Conservation (phyloP, 2,113 vertebrate genomes). For the Recurvirostra avosetta region DNA sequence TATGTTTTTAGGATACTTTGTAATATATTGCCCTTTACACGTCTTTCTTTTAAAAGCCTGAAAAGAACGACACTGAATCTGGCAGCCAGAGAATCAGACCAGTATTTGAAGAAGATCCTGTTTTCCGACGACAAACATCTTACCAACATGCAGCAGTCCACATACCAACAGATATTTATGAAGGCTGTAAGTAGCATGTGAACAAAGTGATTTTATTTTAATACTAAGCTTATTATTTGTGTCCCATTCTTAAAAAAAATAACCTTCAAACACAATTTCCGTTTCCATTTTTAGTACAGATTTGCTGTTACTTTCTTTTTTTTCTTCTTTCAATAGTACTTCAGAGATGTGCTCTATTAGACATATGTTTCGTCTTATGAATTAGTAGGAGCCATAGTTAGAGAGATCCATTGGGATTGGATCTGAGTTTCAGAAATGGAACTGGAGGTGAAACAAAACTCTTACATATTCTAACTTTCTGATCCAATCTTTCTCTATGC, state of each 20-base stretch:
- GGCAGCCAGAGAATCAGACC: constrained; percentile 88
- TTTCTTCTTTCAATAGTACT: neutral
- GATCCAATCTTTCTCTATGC: neutral
- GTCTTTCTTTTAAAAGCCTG: constrained; percentile 74
- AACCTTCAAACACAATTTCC: neutral
- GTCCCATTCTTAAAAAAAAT: neutral
- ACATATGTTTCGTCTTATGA: neutral
- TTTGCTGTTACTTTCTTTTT: neutral
- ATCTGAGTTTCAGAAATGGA: neutral
- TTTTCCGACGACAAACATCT: constrained; percentile 88
- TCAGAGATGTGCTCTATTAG: neutral
- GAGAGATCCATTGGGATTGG: neutral
- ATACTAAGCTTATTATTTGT: neutral
- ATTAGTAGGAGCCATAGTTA: neutral
- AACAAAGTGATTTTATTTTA: neutral
- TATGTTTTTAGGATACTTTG: neutral
- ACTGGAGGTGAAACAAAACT: neutral
- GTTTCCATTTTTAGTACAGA: neutral
- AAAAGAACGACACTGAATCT: constrained; percentile 86
- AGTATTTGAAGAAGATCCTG: constrained; percentile 88
- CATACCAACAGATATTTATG: constrained; percentile 98
- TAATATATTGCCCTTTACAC: constrained; percentile 40
- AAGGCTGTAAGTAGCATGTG: constrained; percentile 89
- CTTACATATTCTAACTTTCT: neutral
- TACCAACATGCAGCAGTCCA: constrained; percentile 95